Base-by-base conservation (phyloP, 1,140 invertebrate species). In the Eumaeus atala region DNA sequence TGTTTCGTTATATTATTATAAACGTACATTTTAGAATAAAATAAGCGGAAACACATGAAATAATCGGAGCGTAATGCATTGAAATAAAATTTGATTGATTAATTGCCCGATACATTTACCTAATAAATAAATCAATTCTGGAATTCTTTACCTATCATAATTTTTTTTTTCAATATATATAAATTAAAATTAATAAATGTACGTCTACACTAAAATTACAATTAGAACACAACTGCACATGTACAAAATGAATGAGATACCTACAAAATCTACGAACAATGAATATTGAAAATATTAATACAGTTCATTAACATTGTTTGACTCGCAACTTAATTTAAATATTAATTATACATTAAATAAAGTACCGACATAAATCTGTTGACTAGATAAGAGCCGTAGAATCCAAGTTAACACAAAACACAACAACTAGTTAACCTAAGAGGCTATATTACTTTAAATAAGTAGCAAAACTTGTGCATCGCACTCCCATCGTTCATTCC, bases 41-140 rank as follows among this genome's bases (percentile, higher is more conserved):
- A 64, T 66, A 62, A 58, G 56, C 42, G 70, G 68, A 62, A 53
- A 54, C 67, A 71, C 44, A 54, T 48, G 11, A 70, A 73, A 66
- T 16, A 62, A 66, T 61, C 62, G 54, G 61, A 68, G 60, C 54
- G 48, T 53, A 44, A 33, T 50, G 35, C n/a, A 28, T 48, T 1
- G 10, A 35, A 42, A 33, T 28, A 14, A 51, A 35, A 51, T 40
- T 44, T 62, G 34, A 50, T 55, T 48, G 58, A 61, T 63, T 56
- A 60, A 79, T 72, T 67, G 69, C 71, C 73, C 73, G 63, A 70
- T 73, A 73, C 73, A 72, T 74, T 70, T 80, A 56, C 62, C 80
- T 83, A 85, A 80, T 85, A 85, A 85, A 83, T 81, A 80, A 85
- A 80, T 85, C 72, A 81, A 81, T 80, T 78, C 70, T 70, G 65